phyloP scores from a whole-genome alignment of 2,113 vertebrate species.

The Physeter macrocephalus region DNA sequence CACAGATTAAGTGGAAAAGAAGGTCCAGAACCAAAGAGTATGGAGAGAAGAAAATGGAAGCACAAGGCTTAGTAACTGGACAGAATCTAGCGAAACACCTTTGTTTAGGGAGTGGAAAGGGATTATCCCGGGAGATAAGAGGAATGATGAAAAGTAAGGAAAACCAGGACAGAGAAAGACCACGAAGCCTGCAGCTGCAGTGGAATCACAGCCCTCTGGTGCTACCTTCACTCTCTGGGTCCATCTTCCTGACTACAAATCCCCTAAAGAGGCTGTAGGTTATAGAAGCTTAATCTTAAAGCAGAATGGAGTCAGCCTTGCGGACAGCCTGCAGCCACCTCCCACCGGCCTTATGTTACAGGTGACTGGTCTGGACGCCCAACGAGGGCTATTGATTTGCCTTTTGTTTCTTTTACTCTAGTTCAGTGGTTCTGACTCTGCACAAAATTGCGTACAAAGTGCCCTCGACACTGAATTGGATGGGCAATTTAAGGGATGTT shows the following conservation, averaged over 20 bases:
- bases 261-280: background rate
- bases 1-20: background rate
- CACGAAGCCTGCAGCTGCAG: rapidly evolving
- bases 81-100: background rate
- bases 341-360: background rate
- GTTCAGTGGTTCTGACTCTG: background rate
- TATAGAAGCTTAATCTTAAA: background rate
- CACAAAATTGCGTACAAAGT: background rate
- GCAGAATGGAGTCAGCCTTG: background rate
- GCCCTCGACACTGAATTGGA: background rate
- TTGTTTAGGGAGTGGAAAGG: background rate
- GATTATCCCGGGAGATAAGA: background rate
- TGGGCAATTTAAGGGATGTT: background rate
- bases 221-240: background rate
- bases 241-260: background rate
- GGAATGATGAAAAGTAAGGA: background rate
- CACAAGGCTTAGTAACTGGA: background rate
- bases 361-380: background rate
- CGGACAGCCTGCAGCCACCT: background rate
- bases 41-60: background rate
- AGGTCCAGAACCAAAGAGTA: background rate
- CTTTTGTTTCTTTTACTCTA: background rate
- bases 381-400: background rate
- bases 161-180: background rate
- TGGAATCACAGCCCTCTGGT: background rate